Conservation (phyloP, 2,113 vertebrate species). For the Podarcis muralis region DNA sequence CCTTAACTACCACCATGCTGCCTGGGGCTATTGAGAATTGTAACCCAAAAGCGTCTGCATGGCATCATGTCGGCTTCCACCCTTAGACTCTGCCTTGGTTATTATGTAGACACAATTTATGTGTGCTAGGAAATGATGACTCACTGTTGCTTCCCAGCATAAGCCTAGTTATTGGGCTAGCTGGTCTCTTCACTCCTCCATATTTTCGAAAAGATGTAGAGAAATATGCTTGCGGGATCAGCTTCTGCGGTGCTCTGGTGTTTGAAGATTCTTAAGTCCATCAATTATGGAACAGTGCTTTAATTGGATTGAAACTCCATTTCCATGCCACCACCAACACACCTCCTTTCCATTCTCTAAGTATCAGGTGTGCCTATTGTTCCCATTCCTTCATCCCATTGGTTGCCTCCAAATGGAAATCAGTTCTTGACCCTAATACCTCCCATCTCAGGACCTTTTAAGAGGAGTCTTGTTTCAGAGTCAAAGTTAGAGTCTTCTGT, state of each 20-base stretch:
- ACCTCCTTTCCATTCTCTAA: neutral
- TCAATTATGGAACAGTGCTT: neutral
- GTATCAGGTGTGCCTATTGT: neutral
- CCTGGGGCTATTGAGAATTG: neutral
- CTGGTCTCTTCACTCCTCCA: neutral
- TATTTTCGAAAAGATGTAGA: neutral
- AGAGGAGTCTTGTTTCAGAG: neutral
- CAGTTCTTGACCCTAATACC: neutral
- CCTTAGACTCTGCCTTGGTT: neutral
- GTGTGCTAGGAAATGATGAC: neutral
- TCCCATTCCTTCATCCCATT: neutral
- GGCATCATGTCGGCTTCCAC: too few relatives aligned
- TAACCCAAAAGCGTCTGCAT: neutral
- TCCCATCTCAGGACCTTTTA: neutral
- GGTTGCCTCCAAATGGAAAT: neutral
- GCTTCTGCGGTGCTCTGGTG: too few relatives aligned
- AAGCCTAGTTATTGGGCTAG: neutral
- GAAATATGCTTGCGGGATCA: neutral
- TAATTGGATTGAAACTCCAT: neutral
- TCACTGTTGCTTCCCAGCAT: neutral
- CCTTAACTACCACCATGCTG: neutral
- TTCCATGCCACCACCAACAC: neutral
- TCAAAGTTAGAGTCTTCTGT: neutral
- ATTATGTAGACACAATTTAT: neutral
- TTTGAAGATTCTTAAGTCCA: neutral